phyloP scores from a whole-genome alignment of 2,797 vertebrate genomes.

The Neosilurus mollespiculum region DNA sequence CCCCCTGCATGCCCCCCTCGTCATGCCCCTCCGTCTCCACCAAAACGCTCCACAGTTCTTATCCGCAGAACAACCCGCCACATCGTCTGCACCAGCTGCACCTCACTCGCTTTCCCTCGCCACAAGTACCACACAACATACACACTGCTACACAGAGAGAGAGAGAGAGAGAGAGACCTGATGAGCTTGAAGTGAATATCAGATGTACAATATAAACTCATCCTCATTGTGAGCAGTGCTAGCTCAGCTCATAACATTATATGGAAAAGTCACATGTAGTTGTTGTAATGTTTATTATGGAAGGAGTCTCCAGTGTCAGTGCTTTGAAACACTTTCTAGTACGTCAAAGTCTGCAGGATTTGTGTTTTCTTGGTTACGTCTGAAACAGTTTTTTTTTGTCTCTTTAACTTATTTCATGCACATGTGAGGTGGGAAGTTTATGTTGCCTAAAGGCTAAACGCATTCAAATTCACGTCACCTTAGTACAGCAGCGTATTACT shows the following conservation, averaged over 20 bases:
- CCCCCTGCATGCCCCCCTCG: constrained; percentile 9
- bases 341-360: neutral
- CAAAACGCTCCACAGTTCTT: constrained; percentile 33
- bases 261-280: neutral
- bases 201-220: neutral
- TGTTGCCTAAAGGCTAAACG: no score
- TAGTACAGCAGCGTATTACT: no score
- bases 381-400: neutral
- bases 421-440: no score
- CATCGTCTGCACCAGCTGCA: constrained; percentile 46
- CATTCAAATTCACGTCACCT: no score
- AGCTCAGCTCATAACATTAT: neutral
- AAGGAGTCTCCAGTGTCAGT: neutral
- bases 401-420: neutral
- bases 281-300: neutral
- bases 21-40: constrained; percentile 40
- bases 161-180: neutral
- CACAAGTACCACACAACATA: constrained; percentile 41
- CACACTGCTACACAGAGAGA: neutral
- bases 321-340: neutral
- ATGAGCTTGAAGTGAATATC: constrained; percentile 7
- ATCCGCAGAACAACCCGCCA: constrained; percentile 40
- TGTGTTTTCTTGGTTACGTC: neutral
- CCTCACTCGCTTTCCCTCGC: constrained; percentile 31
- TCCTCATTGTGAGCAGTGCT: neutral